Evolutionary conservation across 2,888 invertebrate genomes (phyloP), one percentile per base, ranked within the genome.

Genomic region (Drosophila meridionalis): DNA sequence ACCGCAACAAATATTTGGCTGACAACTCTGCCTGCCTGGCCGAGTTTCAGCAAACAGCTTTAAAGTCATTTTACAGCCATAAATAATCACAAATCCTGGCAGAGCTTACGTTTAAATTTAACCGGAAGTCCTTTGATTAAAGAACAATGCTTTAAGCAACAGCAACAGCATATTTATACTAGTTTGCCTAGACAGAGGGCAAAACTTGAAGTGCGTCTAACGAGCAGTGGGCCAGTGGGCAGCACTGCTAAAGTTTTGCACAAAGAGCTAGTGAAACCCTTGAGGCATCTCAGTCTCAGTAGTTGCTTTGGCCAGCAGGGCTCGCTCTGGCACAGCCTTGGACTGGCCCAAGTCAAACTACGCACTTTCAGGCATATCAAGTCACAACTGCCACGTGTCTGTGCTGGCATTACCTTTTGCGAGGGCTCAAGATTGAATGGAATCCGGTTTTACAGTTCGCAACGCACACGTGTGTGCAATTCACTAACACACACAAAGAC

Each of bases 401-500:
- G 50, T 32, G 20, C 6, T 9, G 20, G 50, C 6, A 32, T 14
- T 28, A 38, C 53, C 53, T 55, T 14, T 14, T 28, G 8, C 38
- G 14, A 26, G 14, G 48, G 56, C 11, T n/a, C 45, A 58, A 48
- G 47, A 40, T 66, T 55, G 38, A 58, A 78, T 30, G 34, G 56
- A 79, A 78, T 70, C 73, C 69, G 59, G 64, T 65, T 78, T 79
- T 70, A 68, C 78, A 79, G 78, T 68, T 70, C 57, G 57, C 52
- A 73, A 69, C 66, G 48, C 73, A 76, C 73, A 64, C 58, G 75
- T 59, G 40, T 56, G 34, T 42, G 36, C 52, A 26, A 26, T 38
- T 7, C 38, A 38, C 45, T 67, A 47, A 34, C 32, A n/a, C 50
- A 45, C 34, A 34, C 20, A 47, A 32, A 53, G 38, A 38, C 26